These are phyloP conservation scores for Drepana falcataria DNA, from an alignment of 2,888 invertebrate genomes.

Conservation along the genomic window DNA sequence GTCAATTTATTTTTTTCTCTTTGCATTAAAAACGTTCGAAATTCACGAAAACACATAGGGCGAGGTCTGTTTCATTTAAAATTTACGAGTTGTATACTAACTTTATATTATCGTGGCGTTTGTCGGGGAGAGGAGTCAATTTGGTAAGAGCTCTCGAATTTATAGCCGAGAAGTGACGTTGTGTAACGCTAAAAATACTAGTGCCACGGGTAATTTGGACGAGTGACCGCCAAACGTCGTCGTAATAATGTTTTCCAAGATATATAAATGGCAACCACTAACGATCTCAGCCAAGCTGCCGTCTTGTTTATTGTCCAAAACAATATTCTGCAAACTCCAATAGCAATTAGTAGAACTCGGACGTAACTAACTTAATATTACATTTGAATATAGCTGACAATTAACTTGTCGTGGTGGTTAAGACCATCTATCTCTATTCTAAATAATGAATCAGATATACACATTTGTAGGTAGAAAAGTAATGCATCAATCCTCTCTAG, in stretches of 20 bases:
- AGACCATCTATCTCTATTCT: neutral
- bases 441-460: neutral
- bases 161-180: constrained; percentile 2
- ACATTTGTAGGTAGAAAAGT: no score
- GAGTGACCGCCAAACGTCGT: neutral
- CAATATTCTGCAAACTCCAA: neutral
- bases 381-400: neutral
- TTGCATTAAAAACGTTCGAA: neutral
- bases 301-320: neutral
- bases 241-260: no score
- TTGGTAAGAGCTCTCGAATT: constrained; percentile 6
- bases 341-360: neutral
- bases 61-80: constrained; percentile 16
- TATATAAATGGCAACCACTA: neutral
- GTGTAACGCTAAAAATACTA: constrained; percentile 1
- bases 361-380: neutral
- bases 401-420: neutral
- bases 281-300: neutral
- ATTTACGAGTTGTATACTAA: constrained; percentile 15
- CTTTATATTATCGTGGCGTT: constrained; percentile 8
- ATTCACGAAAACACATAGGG: neutral
- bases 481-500: no score
- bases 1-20: neutral
- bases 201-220: constrained; percentile 1
- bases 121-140: constrained; percentile 6